These are phyloP conservation scores for Sebastes umbrosus DNA, from an alignment of 2,797 vertebrate genomes.

Conservation along the genomic window DNA sequence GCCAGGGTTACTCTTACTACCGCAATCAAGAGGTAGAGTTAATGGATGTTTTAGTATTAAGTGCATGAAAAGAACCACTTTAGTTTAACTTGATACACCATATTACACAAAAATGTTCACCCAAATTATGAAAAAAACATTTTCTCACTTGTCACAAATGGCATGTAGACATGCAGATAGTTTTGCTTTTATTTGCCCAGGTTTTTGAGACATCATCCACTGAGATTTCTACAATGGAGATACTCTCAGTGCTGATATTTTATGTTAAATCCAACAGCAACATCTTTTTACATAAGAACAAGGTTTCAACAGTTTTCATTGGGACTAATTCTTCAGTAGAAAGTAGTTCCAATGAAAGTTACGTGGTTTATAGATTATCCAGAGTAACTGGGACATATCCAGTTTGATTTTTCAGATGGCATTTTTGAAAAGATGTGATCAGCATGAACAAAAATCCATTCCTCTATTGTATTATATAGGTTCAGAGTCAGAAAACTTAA, in stretches of 20 bases:
- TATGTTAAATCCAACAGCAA: background rate
- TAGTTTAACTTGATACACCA: slow-evolving; percentile 1
- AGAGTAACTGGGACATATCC: background rate
- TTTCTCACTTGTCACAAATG: background rate
- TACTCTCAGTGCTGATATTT: background rate
- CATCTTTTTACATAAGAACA: background rate
- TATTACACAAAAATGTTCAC: slow-evolving; percentile 4
- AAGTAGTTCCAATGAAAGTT: background rate
- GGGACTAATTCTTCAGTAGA: background rate
- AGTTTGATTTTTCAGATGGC: background rate
- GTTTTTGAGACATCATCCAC: background rate
- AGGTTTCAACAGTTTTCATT: background rate
- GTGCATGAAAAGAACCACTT: slow-evolving; percentile 18
- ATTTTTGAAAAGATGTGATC: background rate
- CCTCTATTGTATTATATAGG: background rate
- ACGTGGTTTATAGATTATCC: background rate
- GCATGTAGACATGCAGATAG: background rate
- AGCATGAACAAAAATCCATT: background rate
- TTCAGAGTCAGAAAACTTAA: background rate
- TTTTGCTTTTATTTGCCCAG: background rate
- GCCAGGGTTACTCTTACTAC: slow-evolving; percentile 11
- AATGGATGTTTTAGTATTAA: slow-evolving; percentile 32
- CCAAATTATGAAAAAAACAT: background rate
- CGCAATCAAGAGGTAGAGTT: slow-evolving; percentile 20
- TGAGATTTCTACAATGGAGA: background rate